A percentile compares a stretch with the other conserved stretches of the same genome.
phyloP scores from a whole-genome alignment of 2,113 vertebrate species.

The Okapia johnstoni region DNA sequence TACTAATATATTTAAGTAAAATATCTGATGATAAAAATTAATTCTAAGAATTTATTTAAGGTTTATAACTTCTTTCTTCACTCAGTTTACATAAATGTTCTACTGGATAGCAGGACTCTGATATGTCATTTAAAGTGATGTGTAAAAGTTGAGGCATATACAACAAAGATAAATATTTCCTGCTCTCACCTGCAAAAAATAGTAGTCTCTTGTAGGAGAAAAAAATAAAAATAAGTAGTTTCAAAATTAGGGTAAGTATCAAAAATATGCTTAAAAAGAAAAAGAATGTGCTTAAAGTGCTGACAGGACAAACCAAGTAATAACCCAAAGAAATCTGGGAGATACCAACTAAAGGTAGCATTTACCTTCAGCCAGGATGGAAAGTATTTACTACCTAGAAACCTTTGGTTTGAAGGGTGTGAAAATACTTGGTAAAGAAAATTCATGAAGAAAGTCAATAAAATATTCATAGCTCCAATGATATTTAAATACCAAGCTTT shows the following conservation, averaged over 20 bases:
- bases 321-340: background rate
- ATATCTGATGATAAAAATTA: background rate
- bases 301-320: background rate
- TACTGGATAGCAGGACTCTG: accelerated
- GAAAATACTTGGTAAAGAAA: background rate
- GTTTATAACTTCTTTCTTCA: background rate
- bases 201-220: background rate
- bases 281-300: background rate
- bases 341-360: background rate
- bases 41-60: background rate
- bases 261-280: background rate
- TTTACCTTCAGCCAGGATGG: background rate
- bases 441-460: background rate
- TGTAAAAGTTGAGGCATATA: background rate
- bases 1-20: background rate
- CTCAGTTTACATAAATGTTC: background rate
- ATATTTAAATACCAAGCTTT: background rate
- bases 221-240: background rate
- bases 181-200: background rate
- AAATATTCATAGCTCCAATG: background rate
- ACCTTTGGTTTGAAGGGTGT: background rate
- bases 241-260: background rate
- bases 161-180: background rate
- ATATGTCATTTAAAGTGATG: background rate
- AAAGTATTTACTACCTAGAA: background rate